Base-by-base conservation (phyloP, 2,888 invertebrate species). In the Scaptomyza polygonia region DNA sequence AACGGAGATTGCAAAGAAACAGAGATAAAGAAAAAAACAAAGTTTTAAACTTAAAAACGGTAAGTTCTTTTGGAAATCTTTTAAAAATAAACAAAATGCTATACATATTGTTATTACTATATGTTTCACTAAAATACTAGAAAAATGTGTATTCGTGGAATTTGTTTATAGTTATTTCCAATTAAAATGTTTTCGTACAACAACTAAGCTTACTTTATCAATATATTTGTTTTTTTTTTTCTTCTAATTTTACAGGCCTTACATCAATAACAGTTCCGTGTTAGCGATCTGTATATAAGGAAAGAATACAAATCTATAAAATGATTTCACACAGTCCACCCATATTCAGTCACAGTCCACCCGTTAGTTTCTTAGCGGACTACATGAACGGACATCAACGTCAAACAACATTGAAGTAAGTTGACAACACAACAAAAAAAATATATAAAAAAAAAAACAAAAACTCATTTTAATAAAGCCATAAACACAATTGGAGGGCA, bases 241-340 rank as follows among this genome's bases (percentile, higher is more conserved):
- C 30, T 66, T 72, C 61, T 27, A 64, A 61, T 56, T 78, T 70
- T 72, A 40, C 86, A 82, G 82, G 83, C 70, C 62, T 65, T 43
- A 58, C 43, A 70, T 67, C 66, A 67, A 67, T 59, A 52, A 68
- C 47, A 79, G 86, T 82, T 84, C 79, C 84, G 82, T 82, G 76
- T 81, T 86, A 66, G 56, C 78, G 66, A 61, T 64, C 77, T 39
- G 16, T 11, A 53, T 70, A 67, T 53, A 69, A 67, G 65, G 57
- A 73, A 44, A 69, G 42, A 49, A 16, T 9, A 39, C 16, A 39
- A 63, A 43, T 42, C 78, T 63, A 77, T 77, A 86, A 95, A 92
- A 93, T 95, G 88, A 94, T 95, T 67, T 95, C 95, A 77, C 95
- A 94, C 89, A 93, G 94, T 89, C 95, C 95, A 52, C 94, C 94